phyloP scores from a whole-genome alignment of 2,797 vertebrate genomes.

The Emys orbicularis region DNA sequence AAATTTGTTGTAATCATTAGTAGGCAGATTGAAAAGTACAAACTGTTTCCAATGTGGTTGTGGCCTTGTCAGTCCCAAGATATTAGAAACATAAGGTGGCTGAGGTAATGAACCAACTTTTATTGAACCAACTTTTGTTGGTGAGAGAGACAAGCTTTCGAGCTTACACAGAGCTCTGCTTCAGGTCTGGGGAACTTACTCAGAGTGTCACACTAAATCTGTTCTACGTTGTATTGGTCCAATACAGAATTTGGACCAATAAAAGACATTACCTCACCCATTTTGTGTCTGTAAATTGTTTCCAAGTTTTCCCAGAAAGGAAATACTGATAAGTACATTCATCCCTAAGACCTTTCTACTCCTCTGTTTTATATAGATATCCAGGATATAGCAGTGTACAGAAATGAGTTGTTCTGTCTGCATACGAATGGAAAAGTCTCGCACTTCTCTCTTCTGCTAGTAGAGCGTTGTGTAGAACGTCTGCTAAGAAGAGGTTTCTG shows the following conservation, averaged over 20 bases:
- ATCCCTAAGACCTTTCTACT: not conserved
- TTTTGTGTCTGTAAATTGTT: not conserved
- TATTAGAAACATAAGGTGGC: not conserved
- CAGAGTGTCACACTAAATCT: not conserved
- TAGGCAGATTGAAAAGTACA: not conserved
- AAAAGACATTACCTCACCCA: not conserved
- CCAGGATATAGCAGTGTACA: conserved; percentile 90
- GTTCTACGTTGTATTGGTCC: not conserved
- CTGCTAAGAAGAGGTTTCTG: conserved; percentile 91
- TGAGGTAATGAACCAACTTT: not conserved
- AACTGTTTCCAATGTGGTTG: not conserved
- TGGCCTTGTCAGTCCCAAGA: not conserved
- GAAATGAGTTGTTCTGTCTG: conserved; percentile 94
- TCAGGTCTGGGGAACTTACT: not conserved
- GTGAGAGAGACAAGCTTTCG: not conserved
- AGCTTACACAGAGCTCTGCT: not conserved
- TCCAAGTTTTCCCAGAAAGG: not conserved
- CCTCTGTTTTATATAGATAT: conserved; percentile 84
- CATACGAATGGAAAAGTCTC: conserved; percentile 90
- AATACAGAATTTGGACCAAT: not conserved
- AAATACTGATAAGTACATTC: not conserved
- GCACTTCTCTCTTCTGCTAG: conserved; percentile 89
- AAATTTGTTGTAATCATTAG: rapidly evolving
- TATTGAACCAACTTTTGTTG: not conserved
- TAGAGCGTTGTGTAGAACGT: conserved; percentile 93